phyloP scores from a whole-genome alignment of 1,140 invertebrate species.

The Maniola jurtina region DNA sequence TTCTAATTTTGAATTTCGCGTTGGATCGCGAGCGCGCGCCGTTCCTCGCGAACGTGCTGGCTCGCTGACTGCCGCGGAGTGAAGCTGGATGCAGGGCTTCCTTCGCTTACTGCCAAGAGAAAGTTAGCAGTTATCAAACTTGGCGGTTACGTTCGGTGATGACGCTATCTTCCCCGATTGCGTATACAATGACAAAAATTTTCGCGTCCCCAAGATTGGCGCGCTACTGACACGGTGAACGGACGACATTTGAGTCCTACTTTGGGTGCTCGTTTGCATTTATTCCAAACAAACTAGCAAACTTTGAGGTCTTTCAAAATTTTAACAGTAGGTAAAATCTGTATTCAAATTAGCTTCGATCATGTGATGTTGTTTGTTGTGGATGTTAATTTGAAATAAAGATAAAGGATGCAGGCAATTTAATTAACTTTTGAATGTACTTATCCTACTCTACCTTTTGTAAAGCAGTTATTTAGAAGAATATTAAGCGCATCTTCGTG shows the following conservation, averaged over 20 bases:
- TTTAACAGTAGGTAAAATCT: background rate
- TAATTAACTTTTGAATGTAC: background rate
- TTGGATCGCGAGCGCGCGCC: constrained; percentile 48
- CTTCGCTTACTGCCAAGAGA: constrained; percentile 54
- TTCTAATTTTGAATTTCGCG: constrained; percentile 40
- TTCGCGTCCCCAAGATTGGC: constrained; percentile 51
- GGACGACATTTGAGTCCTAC: constrained; percentile 47
- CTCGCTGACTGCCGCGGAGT: constrained; percentile 52
- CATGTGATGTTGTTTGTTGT: constrained; percentile 1
- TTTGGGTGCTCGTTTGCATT: constrained; percentile 35
- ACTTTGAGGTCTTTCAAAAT: background rate
- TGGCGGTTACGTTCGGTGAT: constrained; percentile 69
- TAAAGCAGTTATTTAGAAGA: background rate
- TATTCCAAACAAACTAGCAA: background rate
- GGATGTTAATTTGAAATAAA: background rate
- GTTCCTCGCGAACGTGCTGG: constrained; percentile 53
- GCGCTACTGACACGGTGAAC: constrained; percentile 70
- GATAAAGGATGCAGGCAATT: background rate
- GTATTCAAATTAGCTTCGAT: background rate
- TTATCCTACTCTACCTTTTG: no score
- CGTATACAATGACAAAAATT: constrained; percentile 73
- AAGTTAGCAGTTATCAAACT: constrained; percentile 74
- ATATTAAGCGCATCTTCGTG: no score
- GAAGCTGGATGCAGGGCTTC: constrained; percentile 49
- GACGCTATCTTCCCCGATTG: constrained; percentile 70